Evolutionary conservation across 2,888 invertebrate species (phyloP).

Genomic region (Agrilus mali): DNA sequence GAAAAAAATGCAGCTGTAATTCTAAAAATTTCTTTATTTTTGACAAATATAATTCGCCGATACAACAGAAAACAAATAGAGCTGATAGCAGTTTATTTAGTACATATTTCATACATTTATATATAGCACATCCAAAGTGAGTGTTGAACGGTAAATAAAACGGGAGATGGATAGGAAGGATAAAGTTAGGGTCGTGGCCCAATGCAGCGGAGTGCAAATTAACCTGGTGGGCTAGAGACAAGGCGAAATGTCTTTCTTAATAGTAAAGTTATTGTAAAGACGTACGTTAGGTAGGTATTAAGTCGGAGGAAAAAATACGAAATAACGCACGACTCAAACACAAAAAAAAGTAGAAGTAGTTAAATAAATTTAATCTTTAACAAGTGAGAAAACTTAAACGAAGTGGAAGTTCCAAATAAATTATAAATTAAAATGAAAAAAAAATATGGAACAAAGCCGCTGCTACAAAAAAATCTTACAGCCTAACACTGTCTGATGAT

Average conservation of each 20-base stretch:
- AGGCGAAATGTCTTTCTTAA: slow-evolving; percentile 18
- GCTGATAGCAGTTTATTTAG: slow-evolving; percentile 38
- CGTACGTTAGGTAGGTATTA: slow-evolving; percentile 18
- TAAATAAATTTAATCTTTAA: slow-evolving; percentile 35
- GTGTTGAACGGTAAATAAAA: slow-evolving; percentile 33
- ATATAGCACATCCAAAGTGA: slow-evolving; percentile 40
- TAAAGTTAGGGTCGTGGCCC: slow-evolving; percentile 24
- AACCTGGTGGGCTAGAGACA: slow-evolving; percentile 29
- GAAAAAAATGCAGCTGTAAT: slow-evolving; percentile 7
- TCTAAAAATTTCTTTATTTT: slow-evolving; percentile 38
- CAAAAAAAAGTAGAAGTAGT: slow-evolving; percentile 26
- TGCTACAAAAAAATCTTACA: too few species aligned
- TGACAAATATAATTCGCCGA: slow-evolving; percentile 36
- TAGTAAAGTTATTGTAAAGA: slow-evolving; percentile 18
- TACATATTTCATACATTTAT: slow-evolving; percentile 38
- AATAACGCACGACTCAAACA: slow-evolving; percentile 29
- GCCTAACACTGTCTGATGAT: too few species aligned
- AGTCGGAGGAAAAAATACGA: slow-evolving; percentile 19
- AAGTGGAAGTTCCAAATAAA: slow-evolving; percentile 31
- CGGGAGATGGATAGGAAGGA: slow-evolving; percentile 15
- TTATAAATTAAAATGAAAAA: slow-evolving; percentile 25
- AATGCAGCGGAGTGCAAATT: slow-evolving; percentile 32
- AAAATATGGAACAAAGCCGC: too few species aligned
- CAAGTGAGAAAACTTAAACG: slow-evolving; percentile 33
- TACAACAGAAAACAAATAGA: slow-evolving; percentile 39